These are phyloP conservation scores for Caenorhabditis sinica DNA, from an alignment of 2,888 invertebrate genomes.

Conservation along the genomic window DNA sequence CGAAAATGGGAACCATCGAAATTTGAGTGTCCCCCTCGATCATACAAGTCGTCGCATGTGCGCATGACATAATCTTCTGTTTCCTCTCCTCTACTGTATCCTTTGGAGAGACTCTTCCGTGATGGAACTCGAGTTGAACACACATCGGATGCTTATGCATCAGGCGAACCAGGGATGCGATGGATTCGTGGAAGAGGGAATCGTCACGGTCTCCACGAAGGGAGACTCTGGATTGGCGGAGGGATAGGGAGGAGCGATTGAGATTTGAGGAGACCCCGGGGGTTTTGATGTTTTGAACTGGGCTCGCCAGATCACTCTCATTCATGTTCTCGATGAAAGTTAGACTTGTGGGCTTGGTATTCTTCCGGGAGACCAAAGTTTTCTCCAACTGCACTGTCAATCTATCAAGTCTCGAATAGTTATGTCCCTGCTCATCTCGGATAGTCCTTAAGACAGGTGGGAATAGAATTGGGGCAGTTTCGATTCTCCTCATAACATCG, in stretches of 20 bases:
- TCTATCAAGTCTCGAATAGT: slow-evolving; percentile 66
- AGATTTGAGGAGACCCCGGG: not conserved
- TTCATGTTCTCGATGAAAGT: slow-evolving; percentile 56
- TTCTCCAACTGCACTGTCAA: slow-evolving; percentile 68
- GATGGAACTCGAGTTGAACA: slow-evolving; percentile 61
- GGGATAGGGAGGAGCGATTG: slow-evolving; percentile 49
- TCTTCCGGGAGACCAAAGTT: slow-evolving; percentile 36
- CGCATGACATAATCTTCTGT: slow-evolving; percentile 67
- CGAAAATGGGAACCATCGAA: slow-evolving; percentile 73
- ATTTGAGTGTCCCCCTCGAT: slow-evolving; percentile 64
- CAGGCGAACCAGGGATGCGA: slow-evolving; percentile 59
- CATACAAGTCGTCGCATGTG: slow-evolving; percentile 70
- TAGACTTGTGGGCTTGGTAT: slow-evolving; percentile 50
- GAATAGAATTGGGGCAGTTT: slow-evolving; percentile 63
- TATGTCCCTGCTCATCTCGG: slow-evolving; percentile 69
- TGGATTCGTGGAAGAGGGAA: slow-evolving; percentile 70
- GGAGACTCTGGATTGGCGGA: slow-evolving; percentile 72
- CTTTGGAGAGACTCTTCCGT: slow-evolving; percentile 62
- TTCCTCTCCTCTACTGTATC: slow-evolving; percentile 74
- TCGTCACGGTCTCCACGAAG: slow-evolving; percentile 70
- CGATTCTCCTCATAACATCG: slow-evolving; percentile 65
- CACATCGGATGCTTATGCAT: slow-evolving; percentile 61
- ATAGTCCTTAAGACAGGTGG: slow-evolving; percentile 67
- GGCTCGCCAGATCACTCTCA: slow-evolving; percentile 1
- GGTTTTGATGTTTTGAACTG: not conserved